phyloP scores from a whole-genome alignment of 64 coral and sea anemone species.

The Pachyseris speciosa region DNA sequence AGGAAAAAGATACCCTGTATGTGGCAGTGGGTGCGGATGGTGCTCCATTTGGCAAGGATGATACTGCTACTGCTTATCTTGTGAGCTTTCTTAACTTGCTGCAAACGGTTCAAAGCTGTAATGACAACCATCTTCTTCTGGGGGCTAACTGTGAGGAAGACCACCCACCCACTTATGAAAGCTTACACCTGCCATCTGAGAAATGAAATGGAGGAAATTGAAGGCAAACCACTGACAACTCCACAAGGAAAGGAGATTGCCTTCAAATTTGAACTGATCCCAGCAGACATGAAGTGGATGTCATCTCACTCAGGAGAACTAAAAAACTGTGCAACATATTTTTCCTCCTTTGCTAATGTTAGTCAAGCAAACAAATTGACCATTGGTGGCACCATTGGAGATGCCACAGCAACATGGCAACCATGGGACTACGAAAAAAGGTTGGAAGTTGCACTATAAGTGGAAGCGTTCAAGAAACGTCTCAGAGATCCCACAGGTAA shows the following conservation, averaged over 20 bases:
- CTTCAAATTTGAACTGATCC: constrained; percentile 45
- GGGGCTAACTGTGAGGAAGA: constrained; percentile 46
- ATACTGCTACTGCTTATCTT: too few relatives aligned
- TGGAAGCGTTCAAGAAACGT: not conserved
- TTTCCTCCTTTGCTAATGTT: constrained; percentile 66
- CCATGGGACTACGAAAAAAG: constrained; percentile 43
- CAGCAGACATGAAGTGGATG: too few relatives aligned
- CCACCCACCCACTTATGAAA: not conserved
- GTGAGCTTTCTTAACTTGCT: constrained; percentile 47
- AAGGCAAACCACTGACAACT: constrained; percentile 6
- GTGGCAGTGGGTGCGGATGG: too few relatives aligned
- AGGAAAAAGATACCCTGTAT: not conserved
- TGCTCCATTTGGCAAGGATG: too few relatives aligned
- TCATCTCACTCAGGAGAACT: too few relatives aligned
- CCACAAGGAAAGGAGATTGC: constrained; percentile 6
- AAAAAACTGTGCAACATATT: too few relatives aligned
- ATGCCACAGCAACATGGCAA: constrained; percentile 1
- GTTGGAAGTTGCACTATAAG: not conserved
- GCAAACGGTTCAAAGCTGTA: constrained; percentile 35
- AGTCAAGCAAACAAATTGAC: not conserved
- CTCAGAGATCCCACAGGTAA: constrained; percentile 41
- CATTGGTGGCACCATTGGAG: constrained; percentile 68
- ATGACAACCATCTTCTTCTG: constrained; percentile 33
- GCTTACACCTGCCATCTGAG: not conserved
- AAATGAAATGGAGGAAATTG: constrained; percentile 48